Percentiles rank a stretch among this genome's conserved stretches.
Conservation (phyloP, 1,140 invertebrate genomes). For the Drosophila bocki region DNA sequence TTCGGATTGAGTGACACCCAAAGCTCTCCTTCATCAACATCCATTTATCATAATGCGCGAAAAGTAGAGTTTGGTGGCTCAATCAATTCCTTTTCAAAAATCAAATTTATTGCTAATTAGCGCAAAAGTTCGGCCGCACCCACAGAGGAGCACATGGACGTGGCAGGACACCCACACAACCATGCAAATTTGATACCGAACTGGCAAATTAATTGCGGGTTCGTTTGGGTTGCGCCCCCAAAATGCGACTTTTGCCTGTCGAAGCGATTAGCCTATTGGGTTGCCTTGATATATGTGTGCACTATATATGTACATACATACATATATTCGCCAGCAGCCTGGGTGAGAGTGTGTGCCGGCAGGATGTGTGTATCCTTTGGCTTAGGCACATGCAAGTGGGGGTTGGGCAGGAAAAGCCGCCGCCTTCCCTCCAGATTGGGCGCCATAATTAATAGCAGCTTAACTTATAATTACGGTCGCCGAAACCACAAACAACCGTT, state of each 20-base stretch:
- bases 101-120: constrained; percentile 77
- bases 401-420: constrained; percentile 3
- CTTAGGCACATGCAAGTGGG: constrained; percentile 51
- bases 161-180: constrained; percentile 23
- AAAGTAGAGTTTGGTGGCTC: constrained; percentile 35
- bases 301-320: not conserved
- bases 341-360: constrained; percentile 9
- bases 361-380: constrained; percentile 18
- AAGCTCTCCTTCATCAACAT: constrained; percentile 19
- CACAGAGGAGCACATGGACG: constrained; percentile 11
- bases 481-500: constrained; percentile 72
- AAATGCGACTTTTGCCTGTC: constrained; percentile 59
- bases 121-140: constrained; percentile 31
- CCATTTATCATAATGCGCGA: constrained; percentile 55
- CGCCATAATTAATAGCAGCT: constrained; percentile 81
- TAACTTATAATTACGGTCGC: constrained; percentile 82
- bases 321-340: constrained; percentile 26
- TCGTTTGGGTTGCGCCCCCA: constrained; percentile 52
- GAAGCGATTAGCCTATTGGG: constrained; percentile 64
- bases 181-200: constrained; percentile 75
- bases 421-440: constrained; percentile 47
- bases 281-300: constrained; percentile 51
- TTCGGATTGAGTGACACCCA: constrained; percentile 38
- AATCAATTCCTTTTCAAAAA: constrained; percentile 66
- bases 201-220: constrained; percentile 77